Base-by-base conservation (phyloP, 1,140 invertebrate species). In the Neodiprion pinetum region DNA sequence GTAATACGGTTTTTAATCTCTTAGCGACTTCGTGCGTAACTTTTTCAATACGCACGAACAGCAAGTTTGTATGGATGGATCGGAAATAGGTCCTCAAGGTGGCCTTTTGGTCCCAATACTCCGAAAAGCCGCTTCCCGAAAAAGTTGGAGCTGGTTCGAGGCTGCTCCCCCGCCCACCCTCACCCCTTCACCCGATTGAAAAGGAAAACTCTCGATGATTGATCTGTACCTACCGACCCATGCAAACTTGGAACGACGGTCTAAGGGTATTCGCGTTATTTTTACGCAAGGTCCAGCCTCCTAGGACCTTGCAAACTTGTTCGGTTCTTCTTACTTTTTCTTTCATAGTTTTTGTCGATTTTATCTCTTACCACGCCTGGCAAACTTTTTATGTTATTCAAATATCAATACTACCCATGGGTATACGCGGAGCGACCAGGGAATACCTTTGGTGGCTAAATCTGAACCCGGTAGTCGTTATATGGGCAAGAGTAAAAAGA, bases 151-250 rank as follows among this genome's bases (percentile, higher is more conserved):
- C 28, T 40, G 28, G 28, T 40, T 40, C 28, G 28, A 40, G 28
- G 2, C 0, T 5, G 2, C 28, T 5, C 28, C 28, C 28, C 28
- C 28, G 2, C 2, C 28, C 28, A 1, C 28, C 28, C 28, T 40
- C 28, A 1, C 1, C 28, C 28, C 28, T 40, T 40, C 28, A 3
- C 28, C 28, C 28, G 28, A 40, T 40, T 40, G 28, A 40, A 61
- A 61, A 61, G 53, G 53, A 61, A 61, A 61, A 61, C 53, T 61
- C 5, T 61, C 53, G 53, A 61, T 61, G 53, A 61, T 61, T 61
- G 53, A 61, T 61, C 53, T 61, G 53, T 61, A 61, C 11, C 53
- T 14, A 61, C 53, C 53, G 3, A 61, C 53, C 11, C 53, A 61
- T 61, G 53, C n/a, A 61, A 61, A 61, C 53, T 61, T 61, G 3